A percentile compares a stretch with the other conserved stretches of the same genome.
Conservation (phyloP, 53 echinoderm and acorn worm species). For the Hippasteria phrygiana region DNA sequence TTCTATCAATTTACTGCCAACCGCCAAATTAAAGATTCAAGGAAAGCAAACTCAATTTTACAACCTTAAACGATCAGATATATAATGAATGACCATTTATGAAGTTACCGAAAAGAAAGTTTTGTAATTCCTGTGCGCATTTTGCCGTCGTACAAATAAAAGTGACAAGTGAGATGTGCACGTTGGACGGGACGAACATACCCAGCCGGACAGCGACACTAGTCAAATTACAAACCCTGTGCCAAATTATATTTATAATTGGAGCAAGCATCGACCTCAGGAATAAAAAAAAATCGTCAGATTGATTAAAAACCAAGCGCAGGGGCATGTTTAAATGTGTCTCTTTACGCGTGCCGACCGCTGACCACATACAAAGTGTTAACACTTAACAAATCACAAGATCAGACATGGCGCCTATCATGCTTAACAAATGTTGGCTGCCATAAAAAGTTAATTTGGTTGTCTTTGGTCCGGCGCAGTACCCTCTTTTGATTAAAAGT, state of each 20-base stretch:
- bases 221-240: background rate
- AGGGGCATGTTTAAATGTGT: background rate
- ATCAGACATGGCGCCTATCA: background rate
- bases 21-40: too few species aligned
- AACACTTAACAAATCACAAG: background rate
- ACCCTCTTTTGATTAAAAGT: constrained; percentile 44
- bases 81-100: too few species aligned
- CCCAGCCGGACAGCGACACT: background rate
- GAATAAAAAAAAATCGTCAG: constrained; percentile 15
- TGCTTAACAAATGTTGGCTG: background rate
- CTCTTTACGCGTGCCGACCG: background rate
- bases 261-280: constrained; percentile 20
- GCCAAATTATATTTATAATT: background rate
- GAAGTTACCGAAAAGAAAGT: too few species aligned
- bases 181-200: background rate
- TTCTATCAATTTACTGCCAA: too few species aligned
- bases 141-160: background rate
- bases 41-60: too few species aligned
- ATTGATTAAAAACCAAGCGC: constrained; percentile 17
- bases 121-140: background rate
- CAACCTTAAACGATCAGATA: too few species aligned
- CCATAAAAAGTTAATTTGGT: constrained; percentile 32
- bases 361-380: background rate
- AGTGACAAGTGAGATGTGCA: background rate
- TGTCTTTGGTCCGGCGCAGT: background rate